phyloP scores from a whole-genome alignment of 2,888 invertebrate species.

The Epinotia nisella region DNA sequence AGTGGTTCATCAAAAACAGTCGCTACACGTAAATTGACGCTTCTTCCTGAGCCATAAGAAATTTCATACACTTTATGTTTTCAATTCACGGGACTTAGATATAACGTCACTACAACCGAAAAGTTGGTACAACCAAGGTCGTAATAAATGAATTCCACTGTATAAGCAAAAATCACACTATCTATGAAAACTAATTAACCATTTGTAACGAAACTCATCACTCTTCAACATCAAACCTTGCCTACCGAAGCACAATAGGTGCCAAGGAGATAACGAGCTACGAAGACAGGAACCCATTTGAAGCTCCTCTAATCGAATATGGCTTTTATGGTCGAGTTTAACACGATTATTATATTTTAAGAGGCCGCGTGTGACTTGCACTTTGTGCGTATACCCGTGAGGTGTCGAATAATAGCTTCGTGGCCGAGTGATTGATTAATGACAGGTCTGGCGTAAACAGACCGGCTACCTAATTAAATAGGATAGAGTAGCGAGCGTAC shows the following conservation, averaged over 20 bases:
- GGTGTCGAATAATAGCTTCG: slow-evolving; percentile 78
- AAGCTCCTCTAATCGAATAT: slow-evolving; percentile 80
- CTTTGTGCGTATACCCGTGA: slow-evolving; percentile 64
- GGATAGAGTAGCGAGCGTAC: slow-evolving; percentile 1
- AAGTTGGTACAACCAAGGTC: no score
- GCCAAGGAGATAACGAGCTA: slow-evolving; percentile 62
- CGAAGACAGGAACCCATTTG: slow-evolving; percentile 79
- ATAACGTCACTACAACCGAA: no score
- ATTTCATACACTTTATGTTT: no score
- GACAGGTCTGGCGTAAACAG: slow-evolving; percentile 78
- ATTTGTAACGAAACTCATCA: slow-evolving; percentile 50
- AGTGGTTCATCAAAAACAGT: no score
- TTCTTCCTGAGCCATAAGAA: no score
- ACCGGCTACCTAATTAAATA: slow-evolving; percentile 79
- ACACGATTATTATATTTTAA: slow-evolving; percentile 85
- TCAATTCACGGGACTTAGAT: no score
- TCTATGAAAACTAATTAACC: slow-evolving; percentile 29
- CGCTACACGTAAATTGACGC: no score
- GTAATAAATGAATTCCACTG: no score
- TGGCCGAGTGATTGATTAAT: slow-evolving; percentile 81
- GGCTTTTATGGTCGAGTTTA: slow-evolving; percentile 82
- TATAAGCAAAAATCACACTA: no score
- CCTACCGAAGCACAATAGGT: slow-evolving; percentile 70
- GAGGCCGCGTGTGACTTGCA: slow-evolving; percentile 82
- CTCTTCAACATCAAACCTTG: slow-evolving; percentile 63